phyloP scores from a whole-genome alignment of 2,888 invertebrate species.

The Hirtodrosophila histrioides region DNA sequence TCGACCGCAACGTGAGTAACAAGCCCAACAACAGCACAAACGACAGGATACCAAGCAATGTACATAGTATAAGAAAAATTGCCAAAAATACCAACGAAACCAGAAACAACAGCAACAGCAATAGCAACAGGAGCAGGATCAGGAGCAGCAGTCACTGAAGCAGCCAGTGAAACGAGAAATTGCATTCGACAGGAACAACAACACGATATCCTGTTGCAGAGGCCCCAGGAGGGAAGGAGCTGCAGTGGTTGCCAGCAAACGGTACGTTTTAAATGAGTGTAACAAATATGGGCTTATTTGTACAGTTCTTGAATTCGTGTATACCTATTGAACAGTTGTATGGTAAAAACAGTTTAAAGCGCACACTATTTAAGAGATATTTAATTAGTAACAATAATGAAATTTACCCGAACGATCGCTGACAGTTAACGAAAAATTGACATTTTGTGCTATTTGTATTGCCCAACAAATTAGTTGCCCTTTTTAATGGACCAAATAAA shows the following conservation, averaged over 20 bases:
- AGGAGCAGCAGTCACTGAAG: slow-evolving; percentile 22
- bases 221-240: slow-evolving; percentile 7
- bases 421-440: slow-evolving; percentile 20
- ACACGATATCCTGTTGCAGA: slow-evolving; percentile 13
- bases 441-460: slow-evolving; percentile 38
- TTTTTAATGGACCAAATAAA: slow-evolving; percentile 45
- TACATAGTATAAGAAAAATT: slow-evolving; percentile 45
- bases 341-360: too few species aligned
- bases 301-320: background rate
- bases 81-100: slow-evolving; percentile 34
- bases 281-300: slow-evolving; percentile 13
- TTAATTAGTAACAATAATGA: too few species aligned
- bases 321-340: too few species aligned
- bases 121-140: slow-evolving; percentile 26
- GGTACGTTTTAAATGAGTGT: slow-evolving; percentile 30
- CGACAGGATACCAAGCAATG: slow-evolving; percentile 46
- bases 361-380: too few species aligned
- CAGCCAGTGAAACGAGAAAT: slow-evolving; percentile 55
- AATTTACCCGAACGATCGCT: slow-evolving; percentile 11
- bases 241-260: slow-evolving; percentile 10
- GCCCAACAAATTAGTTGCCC: slow-evolving; percentile 65
- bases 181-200: slow-evolving; percentile 47
- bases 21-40: slow-evolving; percentile 30
- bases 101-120: slow-evolving; percentile 27
- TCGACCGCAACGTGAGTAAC: slow-evolving; percentile 57